These are phyloP conservation scores for Myrmecobius fasciatus DNA, from an alignment of 2,113 vertebrate genomes.

Conservation along the genomic window DNA sequence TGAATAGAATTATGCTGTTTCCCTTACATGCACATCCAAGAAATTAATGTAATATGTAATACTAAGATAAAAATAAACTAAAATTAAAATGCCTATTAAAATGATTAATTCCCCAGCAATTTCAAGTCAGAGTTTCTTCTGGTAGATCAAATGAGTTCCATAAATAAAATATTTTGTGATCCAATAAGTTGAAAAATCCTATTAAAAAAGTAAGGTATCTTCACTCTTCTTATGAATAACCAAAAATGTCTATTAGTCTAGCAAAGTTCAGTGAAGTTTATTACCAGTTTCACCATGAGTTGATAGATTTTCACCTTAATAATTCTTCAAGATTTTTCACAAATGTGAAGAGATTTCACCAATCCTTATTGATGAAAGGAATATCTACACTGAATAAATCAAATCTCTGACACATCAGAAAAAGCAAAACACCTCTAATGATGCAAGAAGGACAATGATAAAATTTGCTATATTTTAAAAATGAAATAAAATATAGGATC, in stretches of 20 bases:
- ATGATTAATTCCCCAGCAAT: slow-evolving; percentile 19
- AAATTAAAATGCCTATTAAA: slow-evolving; percentile 24
- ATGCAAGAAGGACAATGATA: not conserved
- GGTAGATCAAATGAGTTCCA: not conserved
- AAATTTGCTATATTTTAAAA: not conserved
- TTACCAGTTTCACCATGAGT: not conserved
- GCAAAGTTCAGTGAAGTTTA: not conserved
- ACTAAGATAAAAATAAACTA: slow-evolving; percentile 4
- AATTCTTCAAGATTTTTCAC: not conserved
- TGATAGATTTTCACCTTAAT: not conserved
- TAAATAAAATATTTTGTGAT: slow-evolving; percentile 11
- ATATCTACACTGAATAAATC: not conserved
- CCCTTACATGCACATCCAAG: not conserved
- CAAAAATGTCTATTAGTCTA: not conserved
- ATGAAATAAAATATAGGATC: not conserved
- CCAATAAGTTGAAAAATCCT: not conserved
- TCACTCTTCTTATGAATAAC: not conserved
- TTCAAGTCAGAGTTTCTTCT: slow-evolving; percentile 16
- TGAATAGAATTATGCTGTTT: not conserved
- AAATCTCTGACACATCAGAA: not conserved
- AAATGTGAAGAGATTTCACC: not conserved
- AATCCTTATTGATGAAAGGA: not conserved
- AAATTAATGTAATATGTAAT: slow-evolving; percentile 18
- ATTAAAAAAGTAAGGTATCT: not conserved
- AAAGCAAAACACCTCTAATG: not conserved